Percentiles rank a stretch among this genome's conserved stretches.
Conservation (phyloP, 92 coral and sea anemone genomes). For the Umimayanthus kanabou region DNA sequence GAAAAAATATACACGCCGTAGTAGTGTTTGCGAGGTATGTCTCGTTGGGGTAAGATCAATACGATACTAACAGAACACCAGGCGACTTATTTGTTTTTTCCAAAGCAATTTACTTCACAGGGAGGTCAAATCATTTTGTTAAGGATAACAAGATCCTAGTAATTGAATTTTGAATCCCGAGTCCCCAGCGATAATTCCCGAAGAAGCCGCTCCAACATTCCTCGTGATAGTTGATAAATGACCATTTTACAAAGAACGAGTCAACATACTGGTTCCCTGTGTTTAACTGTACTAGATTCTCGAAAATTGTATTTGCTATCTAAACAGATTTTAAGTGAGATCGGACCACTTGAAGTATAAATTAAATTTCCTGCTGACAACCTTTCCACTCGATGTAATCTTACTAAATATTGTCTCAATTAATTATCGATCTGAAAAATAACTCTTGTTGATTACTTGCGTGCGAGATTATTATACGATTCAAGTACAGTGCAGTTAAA, state of each 20-base stretch:
- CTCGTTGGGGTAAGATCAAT: conserved; percentile 8
- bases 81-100: conserved; percentile 8
- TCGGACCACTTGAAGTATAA: conserved; percentile 2
- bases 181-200: neutral
- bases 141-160: conserved; percentile 8
- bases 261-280: neutral
- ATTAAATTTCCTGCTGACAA: conserved; percentile 26
- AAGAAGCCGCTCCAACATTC: neutral
- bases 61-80: neutral
- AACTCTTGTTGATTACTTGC: conserved; percentile 12
- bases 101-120: neutral
- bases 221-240: neutral
- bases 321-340: neutral
- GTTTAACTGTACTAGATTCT: neutral
- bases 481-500: neutral
- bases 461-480: neutral
- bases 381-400: neutral
- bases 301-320: neutral
- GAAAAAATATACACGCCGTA: neutral
- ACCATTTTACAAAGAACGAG: neutral
- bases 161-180: conserved; percentile 25
- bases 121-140: conserved; percentile 5
- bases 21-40: neutral
- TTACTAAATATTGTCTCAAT: neutral
- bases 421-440: neutral